These are phyloP conservation scores for Dicranocentrus wangi DNA, from an alignment of 2,888 invertebrate species.

Conservation along the genomic window DNA sequence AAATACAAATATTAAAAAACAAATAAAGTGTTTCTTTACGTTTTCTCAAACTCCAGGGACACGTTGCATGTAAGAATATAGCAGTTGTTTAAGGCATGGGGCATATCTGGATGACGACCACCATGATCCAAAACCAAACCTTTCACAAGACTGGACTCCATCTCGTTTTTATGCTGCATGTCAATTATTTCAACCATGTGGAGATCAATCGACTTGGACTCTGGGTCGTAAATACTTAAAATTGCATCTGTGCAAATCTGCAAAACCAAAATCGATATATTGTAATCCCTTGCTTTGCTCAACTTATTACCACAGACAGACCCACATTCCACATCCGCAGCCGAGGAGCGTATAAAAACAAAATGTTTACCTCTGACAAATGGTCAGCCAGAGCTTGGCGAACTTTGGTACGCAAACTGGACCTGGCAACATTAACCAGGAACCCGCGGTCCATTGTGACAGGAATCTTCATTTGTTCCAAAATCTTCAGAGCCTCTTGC, in stretches of 20 bases:
- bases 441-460: slow-evolving; percentile 78
- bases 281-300: too few relatives aligned
- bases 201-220: slow-evolving; percentile 82
- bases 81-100: slow-evolving; percentile 91
- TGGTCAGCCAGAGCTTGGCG: slow-evolving; percentile 90
- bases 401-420: slow-evolving; percentile 94
- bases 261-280: slow-evolving; percentile 27
- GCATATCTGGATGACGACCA: slow-evolving; percentile 98
- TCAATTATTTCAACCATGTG: slow-evolving; percentile 99
- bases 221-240: slow-evolving; percentile 82
- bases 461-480: slow-evolving; percentile 89
- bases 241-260: slow-evolving; percentile 93
- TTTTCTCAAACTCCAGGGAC: slow-evolving; percentile 98
- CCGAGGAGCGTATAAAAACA: too few relatives aligned
- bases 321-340: too few relatives aligned
- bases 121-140: slow-evolving; percentile 97
- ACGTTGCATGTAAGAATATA: slow-evolving; percentile 98
- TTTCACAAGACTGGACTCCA: slow-evolving; percentile 86
- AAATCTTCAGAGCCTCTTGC: slow-evolving; percentile 86
- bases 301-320: too few relatives aligned
- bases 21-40: too few relatives aligned
- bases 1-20: too few relatives aligned
- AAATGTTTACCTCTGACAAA: too few relatives aligned
- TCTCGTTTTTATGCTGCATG: slow-evolving; percentile 94
- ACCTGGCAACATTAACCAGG: slow-evolving; percentile 89